Conservation (phyloP, 1,140 invertebrate species). For the Ericerus pela region DNA sequence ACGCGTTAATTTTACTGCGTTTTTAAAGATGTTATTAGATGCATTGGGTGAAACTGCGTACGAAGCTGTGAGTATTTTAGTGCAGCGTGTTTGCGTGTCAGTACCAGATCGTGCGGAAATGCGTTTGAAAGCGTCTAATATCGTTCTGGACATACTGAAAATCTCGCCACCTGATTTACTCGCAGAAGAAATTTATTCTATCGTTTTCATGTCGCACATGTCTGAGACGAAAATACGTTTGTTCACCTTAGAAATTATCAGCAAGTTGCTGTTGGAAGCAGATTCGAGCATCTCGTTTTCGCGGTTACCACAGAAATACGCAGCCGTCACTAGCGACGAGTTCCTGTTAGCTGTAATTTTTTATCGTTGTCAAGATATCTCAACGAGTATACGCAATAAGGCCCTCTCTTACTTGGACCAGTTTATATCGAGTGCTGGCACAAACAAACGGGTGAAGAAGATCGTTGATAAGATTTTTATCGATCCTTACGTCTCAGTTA, state of each 20-base stretch:
- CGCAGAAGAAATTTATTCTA: constrained; percentile 33
- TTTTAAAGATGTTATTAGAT: constrained; percentile 35
- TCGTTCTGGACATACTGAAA: constrained; percentile 35
- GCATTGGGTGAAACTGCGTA: constrained; percentile 30
- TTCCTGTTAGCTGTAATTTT: constrained; percentile 37
- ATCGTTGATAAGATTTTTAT: constrained; percentile 35
- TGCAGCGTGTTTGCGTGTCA: constrained; percentile 41
- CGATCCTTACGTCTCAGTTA: constrained; percentile 20
- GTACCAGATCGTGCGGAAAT: constrained; percentile 42
- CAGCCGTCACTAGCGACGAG: constrained; percentile 30
- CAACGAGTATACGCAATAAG: constrained; percentile 40
- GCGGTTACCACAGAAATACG: constrained; percentile 19
- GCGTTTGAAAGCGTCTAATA: constrained; percentile 36
- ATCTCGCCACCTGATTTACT: constrained; percentile 31
- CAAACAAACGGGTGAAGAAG: constrained; percentile 22
- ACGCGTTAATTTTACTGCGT: constrained; percentile 36
- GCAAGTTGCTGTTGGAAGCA: constrained; percentile 34
- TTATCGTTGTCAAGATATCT: constrained; percentile 37
- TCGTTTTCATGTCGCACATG: constrained; percentile 36
- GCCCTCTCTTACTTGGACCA: constrained; percentile 38
- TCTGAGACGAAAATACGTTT: constrained; percentile 35
- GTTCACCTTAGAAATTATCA: constrained; percentile 41
- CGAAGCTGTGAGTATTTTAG: constrained; percentile 32
- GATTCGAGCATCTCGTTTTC: constrained; percentile 16
- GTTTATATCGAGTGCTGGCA: constrained; percentile 31